Evolutionary conservation across 1,140 invertebrate species (phyloP).

Genomic region (Listronotus bonariensis): DNA sequence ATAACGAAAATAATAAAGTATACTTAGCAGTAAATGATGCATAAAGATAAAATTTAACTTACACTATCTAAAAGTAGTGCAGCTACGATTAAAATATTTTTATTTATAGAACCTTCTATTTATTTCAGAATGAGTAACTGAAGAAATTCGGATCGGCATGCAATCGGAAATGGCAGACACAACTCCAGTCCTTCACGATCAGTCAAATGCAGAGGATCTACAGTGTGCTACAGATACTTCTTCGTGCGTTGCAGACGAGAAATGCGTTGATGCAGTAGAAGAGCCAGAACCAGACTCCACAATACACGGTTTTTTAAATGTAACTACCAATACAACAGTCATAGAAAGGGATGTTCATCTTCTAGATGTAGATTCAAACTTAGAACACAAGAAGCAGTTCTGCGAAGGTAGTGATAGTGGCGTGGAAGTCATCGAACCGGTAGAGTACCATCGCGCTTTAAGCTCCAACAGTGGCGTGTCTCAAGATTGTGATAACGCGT

Average conservation of each 20-base stretch:
- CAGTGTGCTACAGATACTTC: slow-evolving; percentile 1
- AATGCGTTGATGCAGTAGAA: slow-evolving; percentile 4
- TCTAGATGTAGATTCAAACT: slow-evolving; percentile 7
- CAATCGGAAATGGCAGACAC: slow-evolving; percentile 12
- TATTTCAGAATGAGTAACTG: slow-evolving; percentile 23
- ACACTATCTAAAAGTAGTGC: neutral
- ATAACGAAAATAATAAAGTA: no score
- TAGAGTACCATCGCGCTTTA: slow-evolving; percentile 57
- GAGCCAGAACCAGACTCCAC: slow-evolving; percentile 41
- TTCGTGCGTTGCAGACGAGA: no score
- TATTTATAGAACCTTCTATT: neutral
- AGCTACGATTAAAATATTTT: neutral
- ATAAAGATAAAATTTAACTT: no score
- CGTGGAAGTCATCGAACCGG: slow-evolving; percentile 68
- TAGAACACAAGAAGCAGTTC: slow-evolving; percentile 22
- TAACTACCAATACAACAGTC: slow-evolving; percentile 45
- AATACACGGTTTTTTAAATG: slow-evolving; percentile 47
- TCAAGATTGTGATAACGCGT: slow-evolving; percentile 63
- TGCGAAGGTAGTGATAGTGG: slow-evolving; percentile 78
- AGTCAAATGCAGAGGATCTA: slow-evolving; percentile 30
- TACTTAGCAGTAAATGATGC: no score
- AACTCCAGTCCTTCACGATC: neutral
- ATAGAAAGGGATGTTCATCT: slow-evolving; percentile 39
- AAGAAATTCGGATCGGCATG: slow-evolving; percentile 5
- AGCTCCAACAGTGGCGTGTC: slow-evolving; percentile 66